A percentile compares a stretch with the other conserved stretches of the same genome.
These are phyloP conservation scores for Epinephelus coioides DNA, from an alignment of 2,797 vertebrate genomes.

Conservation along the genomic window DNA sequence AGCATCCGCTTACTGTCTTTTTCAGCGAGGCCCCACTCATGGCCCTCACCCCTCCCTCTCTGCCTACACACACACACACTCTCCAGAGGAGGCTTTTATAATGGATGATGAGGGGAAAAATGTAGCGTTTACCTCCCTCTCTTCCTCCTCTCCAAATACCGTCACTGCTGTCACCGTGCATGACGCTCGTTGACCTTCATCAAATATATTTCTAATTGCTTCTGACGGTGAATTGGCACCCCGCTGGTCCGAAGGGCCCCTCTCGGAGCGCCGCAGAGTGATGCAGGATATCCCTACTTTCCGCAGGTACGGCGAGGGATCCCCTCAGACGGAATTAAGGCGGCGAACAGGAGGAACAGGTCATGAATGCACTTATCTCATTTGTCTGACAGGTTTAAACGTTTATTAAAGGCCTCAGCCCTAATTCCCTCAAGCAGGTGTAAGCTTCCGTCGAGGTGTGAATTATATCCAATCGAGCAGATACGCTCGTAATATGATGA, in stretches of 20 bases:
- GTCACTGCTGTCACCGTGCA: constrained; percentile 88
- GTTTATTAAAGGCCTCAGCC: constrained; percentile 84
- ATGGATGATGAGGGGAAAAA: constrained; percentile 67
- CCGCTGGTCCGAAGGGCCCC: constrained; percentile 43
- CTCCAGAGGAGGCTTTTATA: constrained; percentile 66
- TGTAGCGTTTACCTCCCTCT: constrained; percentile 64
- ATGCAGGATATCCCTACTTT: constrained; percentile 28
- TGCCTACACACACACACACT: constrained; percentile 22
- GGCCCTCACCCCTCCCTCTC: constrained; percentile 64
- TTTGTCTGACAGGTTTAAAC: constrained; percentile 88
- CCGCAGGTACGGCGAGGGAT: constrained; percentile 75
- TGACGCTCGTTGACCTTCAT: constrained; percentile 89
- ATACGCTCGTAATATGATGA: constrained; percentile 85
- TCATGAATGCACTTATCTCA: constrained; percentile 85
- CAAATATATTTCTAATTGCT: constrained; percentile 88
- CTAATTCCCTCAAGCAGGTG: constrained; percentile 90
- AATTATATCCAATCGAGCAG: constrained; percentile 85
- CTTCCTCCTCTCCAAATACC: constrained; percentile 80
- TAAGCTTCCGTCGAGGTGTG: constrained; percentile 87
- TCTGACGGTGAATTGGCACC: constrained; percentile 82
- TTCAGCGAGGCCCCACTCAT: constrained; percentile 64
- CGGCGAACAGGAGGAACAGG: constrained; percentile 77
- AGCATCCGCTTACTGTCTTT: constrained; percentile 99
- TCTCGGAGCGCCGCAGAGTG: constrained; percentile 1
- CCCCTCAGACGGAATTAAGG: constrained; percentile 84